Base-by-base conservation (phyloP, 2,888 invertebrate genomes). In the Palloptera scutellata region DNA sequence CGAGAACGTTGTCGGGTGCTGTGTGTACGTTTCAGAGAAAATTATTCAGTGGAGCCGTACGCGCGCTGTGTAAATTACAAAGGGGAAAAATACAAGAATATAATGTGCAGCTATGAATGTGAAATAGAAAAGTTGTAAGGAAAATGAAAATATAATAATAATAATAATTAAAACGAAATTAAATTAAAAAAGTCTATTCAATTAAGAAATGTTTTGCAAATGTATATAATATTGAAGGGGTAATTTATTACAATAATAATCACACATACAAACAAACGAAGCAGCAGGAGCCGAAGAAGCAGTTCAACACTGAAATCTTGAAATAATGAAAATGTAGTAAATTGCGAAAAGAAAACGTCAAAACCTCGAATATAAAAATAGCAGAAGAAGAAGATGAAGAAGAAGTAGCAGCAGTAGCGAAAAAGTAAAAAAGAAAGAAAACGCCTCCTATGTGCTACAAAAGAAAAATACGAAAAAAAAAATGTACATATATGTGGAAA, bases 1-100 rank as follows among this genome's bases (percentile, higher is more conserved):
- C 84, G 84, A 84, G 84, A 84, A 83, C 84, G 84, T 84, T 84
- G 84, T 82, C 83, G 84, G 84, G 83, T 83, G 80, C 79, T 84
- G 83, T 82, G 30, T 6, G 79, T 78, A 81, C 79, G 82, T 78
- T 74, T 73, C 75, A 74, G 69, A 69, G 71, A 57, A 52, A 42
- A 61, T 43, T 13, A 52, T 55, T 42, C 64, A n/a, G 64, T 61
- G 42, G 20, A 63, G 64, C 61, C 11, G 61, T 65, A 65, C 68
- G 68, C 68, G 68, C 68, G 68, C 68, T 61, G 68, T 68, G 68
- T 40, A 67, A 63, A 61, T 61, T 59, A 62, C 13, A 51, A 60
- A 30, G 30, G 6, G 6, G 6, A 30, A 30, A 30, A 30, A 30
- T 30, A 30, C 3, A 30, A 30, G 30, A 30, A 30, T 30, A 30